Conservation (phyloP, 2,113 vertebrate species). For the Brienomyrus brachyistius region DNA sequence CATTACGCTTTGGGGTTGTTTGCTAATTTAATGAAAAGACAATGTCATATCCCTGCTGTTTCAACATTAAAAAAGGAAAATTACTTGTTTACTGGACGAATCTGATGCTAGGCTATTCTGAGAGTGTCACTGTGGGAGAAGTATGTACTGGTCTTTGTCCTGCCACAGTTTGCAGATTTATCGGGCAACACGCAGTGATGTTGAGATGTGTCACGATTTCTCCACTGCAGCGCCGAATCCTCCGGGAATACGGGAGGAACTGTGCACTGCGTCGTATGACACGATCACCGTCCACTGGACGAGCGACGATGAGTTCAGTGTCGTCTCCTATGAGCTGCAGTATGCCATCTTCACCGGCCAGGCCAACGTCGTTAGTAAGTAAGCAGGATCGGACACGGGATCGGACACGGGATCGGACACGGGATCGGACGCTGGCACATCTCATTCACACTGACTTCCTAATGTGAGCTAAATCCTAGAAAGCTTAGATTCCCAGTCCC, state of each 20-base stretch:
- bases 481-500: background rate
- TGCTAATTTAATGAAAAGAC: background rate
- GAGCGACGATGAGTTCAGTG: slow-evolving; percentile 90
- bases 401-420: background rate
- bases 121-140: background rate
- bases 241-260: slow-evolving; percentile 86
- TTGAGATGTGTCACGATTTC: background rate
- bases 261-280: slow-evolving; percentile 93
- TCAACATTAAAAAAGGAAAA: background rate
- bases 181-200: background rate
- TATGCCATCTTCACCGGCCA: slow-evolving; percentile 96
- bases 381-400: background rate
- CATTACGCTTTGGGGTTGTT: background rate
- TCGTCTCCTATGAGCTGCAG: slow-evolving; percentile 93
- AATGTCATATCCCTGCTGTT: background rate
- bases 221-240: slow-evolving; percentile 78
- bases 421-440: background rate
- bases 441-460: background rate
- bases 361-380: slow-evolving; percentile 95
- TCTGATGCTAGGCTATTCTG: background rate
- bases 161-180: background rate
- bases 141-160: background rate
- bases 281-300: slow-evolving; percentile 98
- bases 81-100: background rate
- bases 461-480: background rate